A percentile compares a stretch with the other conserved stretches of the same genome.
phyloP scores from a whole-genome alignment of 2,113 vertebrate species.

The Tragulus kanchil region DNA sequence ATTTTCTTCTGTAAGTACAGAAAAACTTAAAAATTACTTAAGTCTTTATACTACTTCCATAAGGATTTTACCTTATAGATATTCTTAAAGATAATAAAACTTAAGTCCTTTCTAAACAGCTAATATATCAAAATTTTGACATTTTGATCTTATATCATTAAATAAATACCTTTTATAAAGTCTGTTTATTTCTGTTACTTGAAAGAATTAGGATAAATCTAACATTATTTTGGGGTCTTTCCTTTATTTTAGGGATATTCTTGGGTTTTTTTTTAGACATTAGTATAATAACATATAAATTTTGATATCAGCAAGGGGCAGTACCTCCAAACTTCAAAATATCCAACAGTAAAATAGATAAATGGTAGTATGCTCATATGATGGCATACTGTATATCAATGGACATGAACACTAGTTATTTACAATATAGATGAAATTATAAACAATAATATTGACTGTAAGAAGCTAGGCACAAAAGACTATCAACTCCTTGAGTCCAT shows the following conservation, averaged over 20 bases:
- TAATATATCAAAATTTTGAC: constrained; percentile 42
- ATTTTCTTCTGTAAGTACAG: not conserved
- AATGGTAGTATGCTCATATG: not conserved
- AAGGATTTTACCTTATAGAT: constrained; percentile 16
- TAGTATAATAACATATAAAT: too few relatives aligned
- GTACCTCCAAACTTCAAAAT: constrained; percentile 47
- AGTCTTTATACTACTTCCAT: not conserved
- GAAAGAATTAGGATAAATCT: constrained; percentile 42
- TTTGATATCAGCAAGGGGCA: too few relatives aligned
- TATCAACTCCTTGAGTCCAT: not conserved
- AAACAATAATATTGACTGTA: not conserved
- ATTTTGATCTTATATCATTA: constrained; percentile 22
- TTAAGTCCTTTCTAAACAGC: constrained; percentile 6
- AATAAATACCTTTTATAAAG: constrained; percentile 33
- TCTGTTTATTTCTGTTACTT: constrained; percentile 14
- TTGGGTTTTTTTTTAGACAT: too few relatives aligned
- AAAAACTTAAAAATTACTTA: constrained; percentile 26
- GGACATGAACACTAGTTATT: not conserved
- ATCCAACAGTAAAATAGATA: not conserved
- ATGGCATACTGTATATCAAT: not conserved
- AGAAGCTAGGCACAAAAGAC: constrained; percentile 25
- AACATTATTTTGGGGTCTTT: not conserved
- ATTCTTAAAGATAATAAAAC: not conserved
- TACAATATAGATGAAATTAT: constrained; percentile 17
- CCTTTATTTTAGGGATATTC: too few relatives aligned